Percentiles rank a stretch among this genome's conserved stretches.
Conservation (phyloP, 2,113 vertebrate genomes). For the Elgaria multicarinata region DNA sequence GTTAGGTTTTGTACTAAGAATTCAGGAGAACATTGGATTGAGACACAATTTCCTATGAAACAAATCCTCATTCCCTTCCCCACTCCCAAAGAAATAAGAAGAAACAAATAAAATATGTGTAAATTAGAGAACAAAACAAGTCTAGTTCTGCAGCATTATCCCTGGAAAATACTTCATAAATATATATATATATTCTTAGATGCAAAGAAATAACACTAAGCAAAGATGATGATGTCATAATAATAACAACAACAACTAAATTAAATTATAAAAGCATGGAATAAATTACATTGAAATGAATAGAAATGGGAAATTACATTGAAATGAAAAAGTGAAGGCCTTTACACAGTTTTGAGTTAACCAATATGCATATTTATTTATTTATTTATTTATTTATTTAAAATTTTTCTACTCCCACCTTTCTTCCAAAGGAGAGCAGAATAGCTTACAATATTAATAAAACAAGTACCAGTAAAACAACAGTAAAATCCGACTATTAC, state of each 20-base stretch:
- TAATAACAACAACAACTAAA: background rate
- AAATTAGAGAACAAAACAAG: background rate
- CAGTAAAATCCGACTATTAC: too few species aligned
- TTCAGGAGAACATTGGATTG: slow-evolving; percentile 53
- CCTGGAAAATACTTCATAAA: background rate
- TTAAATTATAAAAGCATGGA: background rate
- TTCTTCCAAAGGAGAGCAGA: too few species aligned
- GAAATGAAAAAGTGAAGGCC: background rate
- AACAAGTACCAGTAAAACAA: too few species aligned
- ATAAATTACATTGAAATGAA: background rate
- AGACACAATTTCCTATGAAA: slow-evolving; percentile 66
- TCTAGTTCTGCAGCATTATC: background rate
- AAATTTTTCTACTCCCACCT: too few species aligned
- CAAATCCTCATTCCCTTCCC: background rate
- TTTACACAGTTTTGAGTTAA: background rate
- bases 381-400: too few species aligned
- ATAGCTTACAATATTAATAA: too few species aligned
- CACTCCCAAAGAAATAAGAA: background rate
- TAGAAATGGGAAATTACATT: background rate
- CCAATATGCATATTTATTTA: background rate
- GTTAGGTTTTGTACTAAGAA: slow-evolving; percentile 71
- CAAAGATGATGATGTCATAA: too few species aligned
- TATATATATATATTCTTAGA: too few species aligned
- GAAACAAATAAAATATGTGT: background rate
- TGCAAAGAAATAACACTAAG: background rate